Conservation (phyloP, 1,140 invertebrate genomes). For the Bombus superbus region DNA sequence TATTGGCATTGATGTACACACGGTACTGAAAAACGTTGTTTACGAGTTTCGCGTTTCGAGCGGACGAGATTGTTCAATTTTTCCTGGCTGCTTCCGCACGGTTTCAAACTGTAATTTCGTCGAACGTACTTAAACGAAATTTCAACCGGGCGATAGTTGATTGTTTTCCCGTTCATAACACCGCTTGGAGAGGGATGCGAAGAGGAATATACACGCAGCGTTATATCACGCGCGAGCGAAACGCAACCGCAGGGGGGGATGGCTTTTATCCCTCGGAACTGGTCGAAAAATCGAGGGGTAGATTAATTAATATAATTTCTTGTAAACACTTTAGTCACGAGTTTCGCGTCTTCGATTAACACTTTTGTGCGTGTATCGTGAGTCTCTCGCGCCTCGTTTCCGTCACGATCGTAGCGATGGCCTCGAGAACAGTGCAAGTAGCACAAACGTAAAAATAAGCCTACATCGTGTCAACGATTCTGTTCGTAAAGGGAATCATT, state of each 20-base stretch:
- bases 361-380: constrained; percentile 33
- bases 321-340: constrained; percentile 39
- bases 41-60: neutral
- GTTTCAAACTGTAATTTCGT: constrained; percentile 30
- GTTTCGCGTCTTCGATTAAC: constrained; percentile 71
- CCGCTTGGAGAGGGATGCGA: neutral
- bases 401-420: no score
- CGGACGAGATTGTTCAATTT: neutral
- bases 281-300: constrained; percentile 42
- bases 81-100: neutral
- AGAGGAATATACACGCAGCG: neutral
- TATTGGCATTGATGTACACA: no score
- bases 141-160: constrained; percentile 48
- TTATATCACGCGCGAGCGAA: neutral
- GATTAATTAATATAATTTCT: constrained; percentile 72
- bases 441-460: no score
- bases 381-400: no score
- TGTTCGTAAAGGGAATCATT: no score
- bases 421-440: no score
- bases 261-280: constrained; percentile 21
- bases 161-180: constrained; percentile 21
- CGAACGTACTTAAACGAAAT: constrained; percentile 34
- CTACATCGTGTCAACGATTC: no score
- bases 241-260: constrained; percentile 15
- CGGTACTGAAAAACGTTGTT: constrained; percentile 10